Conservation (phyloP, 2,113 vertebrate species). For the western clawed frog (Xenopus tropicalis) region UCB_Xtro_10.0 CM004445.2:117492001-117492500, state of each 20-base stretch:
- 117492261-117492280: slow-evolving; percentile 58
- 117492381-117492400: too few species aligned
- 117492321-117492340: slow-evolving; percentile 70
- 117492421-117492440: too few species aligned
- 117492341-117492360: slow-evolving; percentile 46
- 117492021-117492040: too few species aligned
- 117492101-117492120: neutral
- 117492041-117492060: too few species aligned
- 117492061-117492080: neutral
- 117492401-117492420: too few species aligned
- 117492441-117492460: too few species aligned
- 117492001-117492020: too few species aligned
- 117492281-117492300: slow-evolving; percentile 67
- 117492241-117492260: slow-evolving; percentile 14
- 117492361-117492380: neutral
- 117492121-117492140: neutral
- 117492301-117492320: slow-evolving; percentile 61
- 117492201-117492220: slow-evolving; percentile 32
- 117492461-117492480: too few species aligned
- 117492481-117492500: too few species aligned
- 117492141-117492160: neutral
- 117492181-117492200: slow-evolving; percentile 11
- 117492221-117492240: slow-evolving; percentile 11
- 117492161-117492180: neutral
- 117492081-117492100: slow-evolving; percentile 7